Evolutionary conservation across 2,797 vertebrate species (phyloP).

Genomic region (Smutsia gigantea): DNA sequence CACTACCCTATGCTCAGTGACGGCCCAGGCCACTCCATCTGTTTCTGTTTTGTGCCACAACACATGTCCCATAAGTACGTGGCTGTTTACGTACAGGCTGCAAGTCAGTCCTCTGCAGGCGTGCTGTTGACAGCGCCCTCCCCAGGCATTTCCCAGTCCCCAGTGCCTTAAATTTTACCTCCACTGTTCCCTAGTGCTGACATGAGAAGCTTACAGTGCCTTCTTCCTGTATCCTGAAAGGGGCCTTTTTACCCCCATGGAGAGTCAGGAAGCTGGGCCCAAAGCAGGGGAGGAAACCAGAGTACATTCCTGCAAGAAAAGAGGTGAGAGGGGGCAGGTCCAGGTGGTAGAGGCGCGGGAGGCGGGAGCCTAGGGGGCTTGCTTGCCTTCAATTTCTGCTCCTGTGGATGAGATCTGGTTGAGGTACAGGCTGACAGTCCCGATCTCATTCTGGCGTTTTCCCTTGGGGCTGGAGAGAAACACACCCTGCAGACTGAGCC

Average conservation of each 20-base stretch:
- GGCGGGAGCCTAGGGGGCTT: background rate
- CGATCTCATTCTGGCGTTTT: slow-evolving; percentile 61
- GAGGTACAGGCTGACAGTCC: slow-evolving; percentile 72
- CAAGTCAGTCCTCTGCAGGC: background rate
- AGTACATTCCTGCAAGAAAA: slow-evolving; percentile 71
- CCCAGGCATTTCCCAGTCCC: background rate
- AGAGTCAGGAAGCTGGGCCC: slow-evolving; percentile 85
- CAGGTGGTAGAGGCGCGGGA: rapidly evolving
- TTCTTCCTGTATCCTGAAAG: slow-evolving; percentile 58
- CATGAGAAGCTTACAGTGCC: slow-evolving; percentile 62
- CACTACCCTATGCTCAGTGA: background rate
- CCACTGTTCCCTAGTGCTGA: background rate
- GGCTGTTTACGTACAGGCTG: background rate
- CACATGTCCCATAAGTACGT: no score
- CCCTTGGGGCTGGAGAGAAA: slow-evolving; percentile 44
- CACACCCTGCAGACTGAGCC: background rate
- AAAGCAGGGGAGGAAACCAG: slow-evolving; percentile 83
- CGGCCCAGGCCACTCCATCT: background rate
- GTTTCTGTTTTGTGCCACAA: background rate
- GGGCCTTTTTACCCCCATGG: slow-evolving; percentile 73
- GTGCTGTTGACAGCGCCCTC: background rate
- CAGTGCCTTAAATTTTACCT: background rate
- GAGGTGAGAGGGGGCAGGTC: rapidly evolving
- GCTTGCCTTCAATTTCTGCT: slow-evolving; percentile 79
- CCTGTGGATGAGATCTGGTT: slow-evolving; percentile 79